Evolutionary conservation across 2,113 vertebrate species (phyloP).

Genomic region (Poecile atricapillus): DNA sequence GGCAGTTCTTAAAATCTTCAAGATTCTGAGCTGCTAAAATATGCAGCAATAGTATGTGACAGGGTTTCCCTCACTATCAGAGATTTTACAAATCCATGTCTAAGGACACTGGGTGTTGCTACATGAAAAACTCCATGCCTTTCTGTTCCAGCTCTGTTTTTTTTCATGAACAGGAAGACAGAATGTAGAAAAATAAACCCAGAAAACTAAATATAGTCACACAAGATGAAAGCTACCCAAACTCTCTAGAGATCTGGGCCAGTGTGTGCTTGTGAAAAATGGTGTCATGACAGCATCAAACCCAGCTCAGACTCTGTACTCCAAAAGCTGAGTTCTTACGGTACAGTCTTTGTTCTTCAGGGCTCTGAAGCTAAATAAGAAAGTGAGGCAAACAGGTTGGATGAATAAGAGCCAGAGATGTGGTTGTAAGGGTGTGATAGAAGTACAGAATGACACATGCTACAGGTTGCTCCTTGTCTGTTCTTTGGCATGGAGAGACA

Average conservation of each 20-base stretch:
- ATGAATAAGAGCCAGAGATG: neutral
- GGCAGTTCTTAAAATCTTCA: neutral
- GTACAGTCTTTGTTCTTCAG: neutral
- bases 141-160: neutral
- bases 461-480: neutral
- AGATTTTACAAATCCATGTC: neutral
- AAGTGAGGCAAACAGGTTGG: neutral
- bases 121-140: neutral
- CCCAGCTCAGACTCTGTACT: neutral
- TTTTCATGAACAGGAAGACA: neutral
- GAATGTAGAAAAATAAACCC: slow-evolving; percentile 11
- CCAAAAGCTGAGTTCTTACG: rapidly evolving
- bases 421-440: neutral
- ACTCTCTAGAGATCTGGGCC: neutral
- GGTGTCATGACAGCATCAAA: neutral
- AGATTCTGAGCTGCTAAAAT: slow-evolving; percentile 21
- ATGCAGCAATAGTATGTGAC: neutral
- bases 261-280: neutral
- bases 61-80: neutral
- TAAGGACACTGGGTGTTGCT: neutral
- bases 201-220: slow-evolving; percentile 19
- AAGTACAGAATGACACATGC: neutral
- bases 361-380: neutral
- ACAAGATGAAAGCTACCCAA: neutral
- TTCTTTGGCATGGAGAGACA: neutral